Evolutionary conservation across 2,113 vertebrate species (phyloP).

Genomic region (Hemicordylus capensis): DNA sequence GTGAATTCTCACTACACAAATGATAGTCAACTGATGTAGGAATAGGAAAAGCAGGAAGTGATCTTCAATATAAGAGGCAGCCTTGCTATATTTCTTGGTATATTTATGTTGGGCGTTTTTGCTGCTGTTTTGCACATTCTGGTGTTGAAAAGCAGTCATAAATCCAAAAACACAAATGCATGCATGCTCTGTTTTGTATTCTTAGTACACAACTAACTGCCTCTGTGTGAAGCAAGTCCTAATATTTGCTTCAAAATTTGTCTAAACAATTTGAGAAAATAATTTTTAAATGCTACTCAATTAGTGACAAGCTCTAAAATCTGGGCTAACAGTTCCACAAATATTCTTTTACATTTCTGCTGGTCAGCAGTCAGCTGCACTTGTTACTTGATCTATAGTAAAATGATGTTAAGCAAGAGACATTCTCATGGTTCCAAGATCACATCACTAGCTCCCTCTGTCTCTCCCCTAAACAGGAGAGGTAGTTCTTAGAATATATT

Average conservation of each 20-base stretch:
- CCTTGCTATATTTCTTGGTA: not conserved
- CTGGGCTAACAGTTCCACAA: conserved; percentile 44
- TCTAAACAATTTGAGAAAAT: not conserved
- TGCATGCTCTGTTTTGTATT: not conserved
- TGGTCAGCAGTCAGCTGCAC: conserved; percentile 46
- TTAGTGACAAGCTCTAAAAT: not conserved
- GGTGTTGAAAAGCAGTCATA: not conserved
- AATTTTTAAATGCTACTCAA: not conserved
- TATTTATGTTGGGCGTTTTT: not conserved
- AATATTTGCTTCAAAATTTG: not conserved
- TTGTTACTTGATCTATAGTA: conserved; percentile 66
- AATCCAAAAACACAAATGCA: too few species aligned
- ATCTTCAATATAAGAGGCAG: not conserved
- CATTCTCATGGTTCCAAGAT: conserved; percentile 67
- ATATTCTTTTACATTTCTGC: conserved; percentile 28
- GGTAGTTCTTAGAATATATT: conserved; percentile 35
- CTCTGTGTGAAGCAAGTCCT: not conserved
- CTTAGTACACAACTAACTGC: not conserved
- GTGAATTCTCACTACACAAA: not conserved
- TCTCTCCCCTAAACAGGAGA: conserved; percentile 75
- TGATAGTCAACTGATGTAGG: not conserved
- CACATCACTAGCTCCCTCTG: conserved; percentile 68
- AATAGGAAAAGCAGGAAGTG: not conserved
- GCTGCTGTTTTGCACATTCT: not conserved
- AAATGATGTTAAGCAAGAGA: conserved; percentile 76